These are phyloP conservation scores for Philonicus albiceps DNA, from an alignment of 2,888 invertebrate genomes.

Conservation along the genomic window DNA sequence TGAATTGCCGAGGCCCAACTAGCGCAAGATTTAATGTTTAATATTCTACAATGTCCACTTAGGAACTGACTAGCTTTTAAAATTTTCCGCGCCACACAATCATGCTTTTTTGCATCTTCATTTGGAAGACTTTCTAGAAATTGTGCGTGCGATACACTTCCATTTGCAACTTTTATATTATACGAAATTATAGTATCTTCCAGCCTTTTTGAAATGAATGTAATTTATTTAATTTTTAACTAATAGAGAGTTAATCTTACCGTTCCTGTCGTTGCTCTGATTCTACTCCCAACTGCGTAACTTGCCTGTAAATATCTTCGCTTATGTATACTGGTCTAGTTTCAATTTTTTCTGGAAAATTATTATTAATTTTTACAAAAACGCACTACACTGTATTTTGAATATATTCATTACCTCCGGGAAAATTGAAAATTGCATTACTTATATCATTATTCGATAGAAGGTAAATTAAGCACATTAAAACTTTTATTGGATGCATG, in stretches of 20 bases:
- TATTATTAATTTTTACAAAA: not conserved
- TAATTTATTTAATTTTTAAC: not conserved
- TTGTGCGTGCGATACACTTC: conserved; percentile 59
- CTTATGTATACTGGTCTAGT: not conserved
- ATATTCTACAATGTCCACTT: conserved; percentile 55
- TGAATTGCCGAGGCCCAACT: conserved; percentile 66
- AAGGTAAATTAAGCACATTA: not conserved
- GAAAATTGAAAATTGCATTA: conserved; percentile 26
- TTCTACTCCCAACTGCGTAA: conserved; percentile 45
- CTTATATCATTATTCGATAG: not conserved
- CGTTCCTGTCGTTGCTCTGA: conserved; percentile 43
- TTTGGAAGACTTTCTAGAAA: conserved; percentile 58
- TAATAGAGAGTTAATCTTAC: conserved; percentile 30
- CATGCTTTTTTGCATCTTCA: conserved; percentile 53
- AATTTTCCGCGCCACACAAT: conserved; percentile 57
- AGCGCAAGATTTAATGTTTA: conserved; percentile 68
- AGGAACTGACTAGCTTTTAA: conserved; percentile 57
- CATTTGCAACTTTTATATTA: conserved; percentile 56
- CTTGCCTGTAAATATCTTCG: conserved; percentile 37
- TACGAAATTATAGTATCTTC: conserved; percentile 56
- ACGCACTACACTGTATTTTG: not conserved
- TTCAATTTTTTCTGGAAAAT: not conserved
- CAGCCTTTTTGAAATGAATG: conserved; percentile 53
- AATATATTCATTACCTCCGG: conserved; percentile 22
- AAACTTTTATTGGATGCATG: not conserved